Base-by-base conservation (phyloP, 2,888 invertebrate genomes). In the Heliconius aoede region DNA sequence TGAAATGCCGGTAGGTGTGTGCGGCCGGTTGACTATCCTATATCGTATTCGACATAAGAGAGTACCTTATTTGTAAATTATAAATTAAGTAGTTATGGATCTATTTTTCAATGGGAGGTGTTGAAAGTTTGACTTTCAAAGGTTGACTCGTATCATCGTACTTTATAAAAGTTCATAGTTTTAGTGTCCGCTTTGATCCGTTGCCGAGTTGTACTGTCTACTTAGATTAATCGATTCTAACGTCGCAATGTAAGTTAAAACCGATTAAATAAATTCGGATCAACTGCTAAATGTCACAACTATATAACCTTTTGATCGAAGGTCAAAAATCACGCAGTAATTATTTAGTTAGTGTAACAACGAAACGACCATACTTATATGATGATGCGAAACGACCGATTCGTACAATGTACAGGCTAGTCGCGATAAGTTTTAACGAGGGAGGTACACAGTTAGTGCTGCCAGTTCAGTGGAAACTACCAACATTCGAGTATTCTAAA, bases 31-130 rank as follows among this genome's bases (percentile, higher is more conserved):
- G 89, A 92, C 90, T 90, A 86, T 89, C 88, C 86, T 86, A 87
- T 89, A 87, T 89, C 88, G 89, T 89, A 88, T 91, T 91, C 89
- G 89, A 87, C 91, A 82, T 89, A 90, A 90, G 90, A 91, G 91
- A 92, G 90, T 93, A 93, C 89, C 86, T 93, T 91, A 93, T 92
- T 92, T 94, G 94, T 94, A 94, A 90, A 93, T 91, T 93, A 89
- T 94, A 93, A 89, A 87, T 91, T 94, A 93, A 91, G 93, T 94
- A 94, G 94, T 91, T 90, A 91, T 90, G 90, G 91, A 91, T 93
- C 91, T 94, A 94, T 94, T 93, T 94, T 93, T 92, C 91, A 90
- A 93, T 88, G 82, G 82, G 85, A 81, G 84, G 76, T 88, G 85
- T 83, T 90, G 94, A 90, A 93, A 94, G 94, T 94, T 89, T 88